Conservation (phyloP, 2,113 vertebrate genomes). For the Centropristis striata region DNA sequence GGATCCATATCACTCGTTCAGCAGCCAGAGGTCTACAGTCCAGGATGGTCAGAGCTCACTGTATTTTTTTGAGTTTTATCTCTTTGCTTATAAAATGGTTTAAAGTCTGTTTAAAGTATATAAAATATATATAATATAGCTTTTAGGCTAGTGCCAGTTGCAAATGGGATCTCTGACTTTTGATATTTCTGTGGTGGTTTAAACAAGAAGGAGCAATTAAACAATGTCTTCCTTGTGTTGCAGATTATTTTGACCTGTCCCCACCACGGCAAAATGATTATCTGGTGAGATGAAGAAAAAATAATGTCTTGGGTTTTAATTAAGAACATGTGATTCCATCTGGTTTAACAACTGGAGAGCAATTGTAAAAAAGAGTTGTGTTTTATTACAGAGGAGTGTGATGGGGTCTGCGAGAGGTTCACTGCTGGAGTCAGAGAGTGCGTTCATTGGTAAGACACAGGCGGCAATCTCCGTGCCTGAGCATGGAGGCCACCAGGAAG, state of each 20-base stretch:
- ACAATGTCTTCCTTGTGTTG: constrained; percentile 11
- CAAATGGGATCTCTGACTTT: background rate
- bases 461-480: no score
- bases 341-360: background rate
- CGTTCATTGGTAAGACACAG: constrained; percentile 95
- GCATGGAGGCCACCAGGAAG: no score
- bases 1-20: constrained; percentile 85
- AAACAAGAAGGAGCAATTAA: background rate
- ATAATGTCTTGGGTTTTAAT: background rate
- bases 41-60: constrained; percentile 62
- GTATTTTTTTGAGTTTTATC: background rate
- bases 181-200: background rate
- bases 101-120: no score
- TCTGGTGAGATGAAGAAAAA: constrained; percentile 64
- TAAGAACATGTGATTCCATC: background rate
- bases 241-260: constrained; percentile 74
- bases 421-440: constrained; percentile 92
- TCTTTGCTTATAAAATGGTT: no score
- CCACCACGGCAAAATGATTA: constrained; percentile 45
- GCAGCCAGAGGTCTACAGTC: constrained; percentile 84
- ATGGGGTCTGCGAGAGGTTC: constrained; percentile 85
- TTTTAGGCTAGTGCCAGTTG: background rate
- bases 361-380: constrained; percentile 10
- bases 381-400: constrained; percentile 79
- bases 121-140: no score